Conservation (phyloP, 2,797 vertebrate species). For the Oreonectes daqikongensis region DNA sequence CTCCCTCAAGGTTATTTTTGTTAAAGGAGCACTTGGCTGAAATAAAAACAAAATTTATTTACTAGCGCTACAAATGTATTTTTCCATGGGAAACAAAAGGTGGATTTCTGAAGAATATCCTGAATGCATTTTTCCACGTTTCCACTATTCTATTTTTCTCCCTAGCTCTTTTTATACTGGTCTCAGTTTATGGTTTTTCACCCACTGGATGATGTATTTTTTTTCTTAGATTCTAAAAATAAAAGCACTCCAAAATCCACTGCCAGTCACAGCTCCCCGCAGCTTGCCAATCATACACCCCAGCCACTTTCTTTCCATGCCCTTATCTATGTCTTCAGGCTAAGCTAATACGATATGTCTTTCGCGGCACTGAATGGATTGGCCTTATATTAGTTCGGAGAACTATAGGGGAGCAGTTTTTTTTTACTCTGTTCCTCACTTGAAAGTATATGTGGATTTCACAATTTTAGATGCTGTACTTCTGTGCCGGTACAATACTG, state of each 20-base stretch:
- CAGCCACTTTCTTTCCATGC: slow-evolving; percentile 35
- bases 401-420: slow-evolving; percentile 21
- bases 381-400: slow-evolving; percentile 25
- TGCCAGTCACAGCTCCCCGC: slow-evolving; percentile 22
- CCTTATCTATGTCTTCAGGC: slow-evolving; percentile 33
- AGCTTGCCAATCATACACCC: slow-evolving; percentile 40
- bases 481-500: slow-evolving; percentile 8
- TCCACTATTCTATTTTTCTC: background rate
- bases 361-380: slow-evolving; percentile 21
- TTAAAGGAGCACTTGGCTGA: background rate
- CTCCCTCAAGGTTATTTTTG: background rate
- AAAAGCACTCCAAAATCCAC: slow-evolving; percentile 30
- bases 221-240: slow-evolving; percentile 20
- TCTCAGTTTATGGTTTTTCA: slow-evolving; percentile 27
- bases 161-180: background rate
- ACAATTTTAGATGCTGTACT: slow-evolving; percentile 14
- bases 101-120: background rate
- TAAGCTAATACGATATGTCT: slow-evolving; percentile 25
- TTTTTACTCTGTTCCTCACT: slow-evolving; percentile 26
- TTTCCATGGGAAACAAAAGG: background rate
- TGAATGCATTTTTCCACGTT: background rate
- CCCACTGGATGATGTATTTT: slow-evolving; percentile 25
- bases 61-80: too few relatives aligned
- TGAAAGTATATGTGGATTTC: slow-evolving; percentile 30
- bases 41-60: too few relatives aligned